phyloP scores from a whole-genome alignment of 2,113 vertebrate genomes.

The Osmerus eperlanus region DNA sequence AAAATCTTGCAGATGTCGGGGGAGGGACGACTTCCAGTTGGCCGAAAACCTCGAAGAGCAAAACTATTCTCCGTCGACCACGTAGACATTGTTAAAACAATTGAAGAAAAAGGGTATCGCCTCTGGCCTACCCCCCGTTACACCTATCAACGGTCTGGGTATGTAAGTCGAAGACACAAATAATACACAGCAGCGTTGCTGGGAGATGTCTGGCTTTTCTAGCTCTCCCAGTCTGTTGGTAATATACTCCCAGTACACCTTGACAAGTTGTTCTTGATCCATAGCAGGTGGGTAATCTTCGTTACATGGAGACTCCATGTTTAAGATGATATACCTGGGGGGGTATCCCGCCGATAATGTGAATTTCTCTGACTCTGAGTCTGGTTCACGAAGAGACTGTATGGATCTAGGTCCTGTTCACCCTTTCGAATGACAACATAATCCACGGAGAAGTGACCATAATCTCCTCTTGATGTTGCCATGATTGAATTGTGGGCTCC shows the following conservation, averaged over 20 bases:
- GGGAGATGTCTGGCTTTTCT: too few species aligned
- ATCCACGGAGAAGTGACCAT: background rate
- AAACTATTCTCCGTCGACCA: background rate
- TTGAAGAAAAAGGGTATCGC: conserved; percentile 1
- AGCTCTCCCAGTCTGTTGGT: too few species aligned
- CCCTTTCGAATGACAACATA: conserved; percentile 1
- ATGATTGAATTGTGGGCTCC: background rate
- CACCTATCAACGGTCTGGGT: background rate
- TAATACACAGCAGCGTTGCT: too few species aligned
- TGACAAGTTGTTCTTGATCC: too few species aligned
- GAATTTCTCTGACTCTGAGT: too few species aligned
- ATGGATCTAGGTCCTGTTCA: conserved; percentile 7
- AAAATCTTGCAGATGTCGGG: background rate
- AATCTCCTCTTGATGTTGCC: background rate
- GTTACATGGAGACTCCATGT: too few species aligned
- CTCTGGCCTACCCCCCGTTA: background rate
- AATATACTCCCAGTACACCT: too few species aligned
- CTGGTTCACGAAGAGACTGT: too few species aligned
- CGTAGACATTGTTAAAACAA: conserved; percentile 1
- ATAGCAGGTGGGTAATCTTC: too few species aligned
- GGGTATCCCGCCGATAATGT: too few species aligned
- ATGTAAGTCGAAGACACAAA: too few species aligned
- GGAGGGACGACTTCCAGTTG: background rate
- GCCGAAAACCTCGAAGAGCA: background rate
- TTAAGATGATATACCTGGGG: too few species aligned